Percentiles rank a stretch among this genome's conserved stretches.
Evolutionary conservation across 2,797 vertebrate genomes (phyloP).

Genomic region (Phaenicophaeus curvirostris): DNA sequence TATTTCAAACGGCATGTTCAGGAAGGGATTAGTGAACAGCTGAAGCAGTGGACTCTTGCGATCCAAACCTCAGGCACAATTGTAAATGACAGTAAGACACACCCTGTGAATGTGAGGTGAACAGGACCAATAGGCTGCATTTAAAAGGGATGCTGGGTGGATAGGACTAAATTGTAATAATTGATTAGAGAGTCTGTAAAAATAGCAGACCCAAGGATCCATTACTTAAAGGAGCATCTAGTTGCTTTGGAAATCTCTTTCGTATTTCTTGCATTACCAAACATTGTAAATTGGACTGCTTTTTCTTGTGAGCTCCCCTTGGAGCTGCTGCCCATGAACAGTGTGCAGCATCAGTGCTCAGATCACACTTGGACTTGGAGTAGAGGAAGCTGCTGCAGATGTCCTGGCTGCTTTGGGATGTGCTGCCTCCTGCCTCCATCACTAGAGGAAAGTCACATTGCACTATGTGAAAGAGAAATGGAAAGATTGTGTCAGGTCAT

Average conservation of each 20-base stretch:
- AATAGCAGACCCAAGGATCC: neutral
- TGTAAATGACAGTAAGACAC: neutral
- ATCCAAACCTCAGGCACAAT: neutral
- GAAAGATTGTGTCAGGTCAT: neutral
- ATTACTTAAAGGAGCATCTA: neutral
- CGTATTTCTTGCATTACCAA: neutral
- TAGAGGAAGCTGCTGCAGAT: neutral
- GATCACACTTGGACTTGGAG: rapidly evolving
- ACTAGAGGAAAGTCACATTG: neutral
- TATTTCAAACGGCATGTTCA: neutral
- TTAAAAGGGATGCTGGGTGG: neutral
- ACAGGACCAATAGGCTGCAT: neutral
- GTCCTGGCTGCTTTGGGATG: neutral
- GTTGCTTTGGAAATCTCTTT: neutral
- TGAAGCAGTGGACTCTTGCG: neutral
- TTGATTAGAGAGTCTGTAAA: neutral
- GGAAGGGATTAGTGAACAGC: neutral
- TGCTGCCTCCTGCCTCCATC: neutral
- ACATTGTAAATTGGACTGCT: rapidly evolving
- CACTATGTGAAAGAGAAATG: neutral
- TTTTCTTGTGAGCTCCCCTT: neutral
- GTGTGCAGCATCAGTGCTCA: neutral
- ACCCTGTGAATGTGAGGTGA: neutral
- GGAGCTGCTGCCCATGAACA: neutral
- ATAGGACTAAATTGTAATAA: neutral